Conservation (phyloP, 1,140 invertebrate species). For the Cephus cinctus region DNA sequence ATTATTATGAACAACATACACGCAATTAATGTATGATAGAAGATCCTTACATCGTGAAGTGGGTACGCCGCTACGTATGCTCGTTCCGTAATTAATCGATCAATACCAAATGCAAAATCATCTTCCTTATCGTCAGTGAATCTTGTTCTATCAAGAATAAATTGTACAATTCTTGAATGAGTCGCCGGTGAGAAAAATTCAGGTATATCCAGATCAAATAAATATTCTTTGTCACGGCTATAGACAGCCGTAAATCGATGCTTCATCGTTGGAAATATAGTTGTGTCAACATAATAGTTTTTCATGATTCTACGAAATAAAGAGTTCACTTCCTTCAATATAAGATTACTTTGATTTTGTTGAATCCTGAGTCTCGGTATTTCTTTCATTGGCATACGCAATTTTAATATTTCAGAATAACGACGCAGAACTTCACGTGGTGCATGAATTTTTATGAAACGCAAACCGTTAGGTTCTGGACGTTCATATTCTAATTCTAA, state of each 20-base stretch:
- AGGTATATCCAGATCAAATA: conserved; percentile 78
- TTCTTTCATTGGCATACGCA: conserved; percentile 93
- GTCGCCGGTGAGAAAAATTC: conserved; percentile 86
- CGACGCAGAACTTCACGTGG: conserved; percentile 80
- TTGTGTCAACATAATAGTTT: conserved; percentile 64
- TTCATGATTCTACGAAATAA: conserved; percentile 62
- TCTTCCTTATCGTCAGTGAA: conserved; percentile 67
- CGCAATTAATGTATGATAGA: neutral
- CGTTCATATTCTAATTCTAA: conserved; percentile 67
- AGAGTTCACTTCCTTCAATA: conserved; percentile 63
- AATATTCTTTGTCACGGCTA: conserved; percentile 82
- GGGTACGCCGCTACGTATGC: conserved; percentile 86
- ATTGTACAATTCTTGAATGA: conserved; percentile 85
- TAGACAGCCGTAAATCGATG: conserved; percentile 81
- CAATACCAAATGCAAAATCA: conserved; percentile 81
- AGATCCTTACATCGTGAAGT: conserved; percentile 78
- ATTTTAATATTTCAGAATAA: conserved; percentile 91
- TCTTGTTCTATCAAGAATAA: conserved; percentile 84
- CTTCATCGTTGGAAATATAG: conserved; percentile 68
- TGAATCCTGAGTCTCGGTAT: conserved; percentile 65
- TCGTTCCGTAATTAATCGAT: conserved; percentile 74
- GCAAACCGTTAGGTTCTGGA: conserved; percentile 60
- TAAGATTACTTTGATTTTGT: conserved; percentile 60
- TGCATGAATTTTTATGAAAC: conserved; percentile 83
- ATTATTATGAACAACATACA: neutral